Evolutionary conservation across 2,113 vertebrate genomes (phyloP).

Genomic region (Bubo bubo): DNA sequence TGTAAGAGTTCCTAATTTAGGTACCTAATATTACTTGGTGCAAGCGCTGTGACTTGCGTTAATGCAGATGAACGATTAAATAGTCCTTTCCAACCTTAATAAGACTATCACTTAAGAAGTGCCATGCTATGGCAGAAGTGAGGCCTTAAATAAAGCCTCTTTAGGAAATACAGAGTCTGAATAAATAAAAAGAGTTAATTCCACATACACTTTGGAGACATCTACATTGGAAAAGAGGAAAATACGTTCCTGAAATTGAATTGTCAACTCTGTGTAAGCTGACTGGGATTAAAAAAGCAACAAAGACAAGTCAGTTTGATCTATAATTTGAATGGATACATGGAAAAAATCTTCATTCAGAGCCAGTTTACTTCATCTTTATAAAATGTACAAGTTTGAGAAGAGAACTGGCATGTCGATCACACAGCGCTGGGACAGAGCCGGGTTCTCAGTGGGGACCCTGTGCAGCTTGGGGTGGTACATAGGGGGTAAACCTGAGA

Average conservation of each 20-base stretch:
- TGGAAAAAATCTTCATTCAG: not conserved
- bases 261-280: not conserved
- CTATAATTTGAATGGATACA: not conserved
- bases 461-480: rapidly evolving
- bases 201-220: not conserved
- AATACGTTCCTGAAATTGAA: not conserved
- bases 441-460: not conserved
- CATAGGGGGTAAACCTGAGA: not conserved
- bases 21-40: not conserved
- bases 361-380: not conserved
- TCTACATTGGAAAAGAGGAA: not conserved
- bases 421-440: rapidly evolving
- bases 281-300: not conserved
- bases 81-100: not conserved
- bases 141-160: not conserved
- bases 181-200: not conserved
- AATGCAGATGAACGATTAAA: not conserved
- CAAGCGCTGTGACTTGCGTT: not conserved
- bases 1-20: not conserved
- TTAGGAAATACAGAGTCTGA: not conserved
- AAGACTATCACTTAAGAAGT: not conserved
- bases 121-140: not conserved
- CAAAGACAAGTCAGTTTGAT: not conserved
- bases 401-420: not conserved
- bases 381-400: not conserved